Evolutionary conservation across 1,140 invertebrate genomes (phyloP).

Genomic region (Drosophila sproati): DNA sequence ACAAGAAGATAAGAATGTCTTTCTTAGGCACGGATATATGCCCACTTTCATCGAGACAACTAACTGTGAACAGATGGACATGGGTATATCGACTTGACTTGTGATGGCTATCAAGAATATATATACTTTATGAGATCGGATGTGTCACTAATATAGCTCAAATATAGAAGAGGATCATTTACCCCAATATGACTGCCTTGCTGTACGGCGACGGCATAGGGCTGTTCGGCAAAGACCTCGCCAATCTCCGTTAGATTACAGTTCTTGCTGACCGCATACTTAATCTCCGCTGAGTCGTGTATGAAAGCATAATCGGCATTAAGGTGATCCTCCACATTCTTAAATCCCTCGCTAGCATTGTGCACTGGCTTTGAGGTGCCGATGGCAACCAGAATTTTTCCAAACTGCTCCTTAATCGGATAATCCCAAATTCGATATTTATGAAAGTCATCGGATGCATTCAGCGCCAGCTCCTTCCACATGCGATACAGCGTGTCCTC

Average conservation of each 20-base stretch:
- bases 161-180: not conserved
- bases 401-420: conserved; percentile 95
- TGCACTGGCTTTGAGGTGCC: conserved; percentile 90
- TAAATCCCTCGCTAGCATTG: conserved; percentile 89
- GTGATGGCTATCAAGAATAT: not conserved
- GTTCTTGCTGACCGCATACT: conserved; percentile 92
- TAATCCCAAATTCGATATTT: conserved; percentile 94
- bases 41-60: too few species aligned
- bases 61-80: too few species aligned
- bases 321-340: conserved; percentile 90
- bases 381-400: conserved; percentile 93
- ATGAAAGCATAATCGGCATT: conserved; percentile 95
- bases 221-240: conserved; percentile 94
- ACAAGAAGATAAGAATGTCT: too few species aligned
- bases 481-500: conserved; percentile 94
- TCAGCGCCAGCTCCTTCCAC: conserved; percentile 95
- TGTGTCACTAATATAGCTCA: too few species aligned
- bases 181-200: conserved; percentile 89
- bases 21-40: too few species aligned
- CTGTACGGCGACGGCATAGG: conserved; percentile 94
- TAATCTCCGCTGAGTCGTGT: conserved; percentile 93
- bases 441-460: conserved; percentile 88
- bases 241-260: conserved; percentile 95
- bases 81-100: too few species aligned
- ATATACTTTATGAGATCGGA: too few species aligned